Base-by-base conservation (phyloP, 2,113 vertebrate species). In the Aspiorhynchus laticeps region DNA sequence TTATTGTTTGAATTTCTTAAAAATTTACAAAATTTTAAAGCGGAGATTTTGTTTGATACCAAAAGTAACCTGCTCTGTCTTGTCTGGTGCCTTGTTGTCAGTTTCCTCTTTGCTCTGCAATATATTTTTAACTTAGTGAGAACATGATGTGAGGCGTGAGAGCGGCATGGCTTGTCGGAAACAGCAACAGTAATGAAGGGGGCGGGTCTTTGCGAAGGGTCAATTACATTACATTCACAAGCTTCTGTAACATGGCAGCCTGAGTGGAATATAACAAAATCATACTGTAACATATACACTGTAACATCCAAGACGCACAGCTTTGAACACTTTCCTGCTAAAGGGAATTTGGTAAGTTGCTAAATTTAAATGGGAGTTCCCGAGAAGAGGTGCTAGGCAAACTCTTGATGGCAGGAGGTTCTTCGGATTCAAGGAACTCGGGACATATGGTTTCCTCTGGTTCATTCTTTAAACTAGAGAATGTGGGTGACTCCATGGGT, bases 401-500 rank as follows among this genome's bases (percentile, higher is more conserved):
- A 86, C 95, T 94, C 87, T 92, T 93, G 26, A 86, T 90, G 1
- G 80, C 21, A 14, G 86, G 80, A 43, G 89, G 90, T 2, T 78
- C n/a, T 17, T 91, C 87, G 21, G 38, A 56, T 14, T 78, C 87
- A 41, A 86, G 88, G 48, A 91, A 82, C 69, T 94, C 93, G 0
- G 92, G 91, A 90, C 91, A 88, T n/a, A 93, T 91, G 15, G 86
- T 95, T 91, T 96, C 96, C 89, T 96, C 95, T 0, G 96, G 95
- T 69, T 91, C 80, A 63, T 96, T 96, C n/a, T 61, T 26, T 17
- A 91, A 41, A 51, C 84, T 61, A 90, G 87, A 0, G 0, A 8
- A 0, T 12, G 9, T 10, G 38, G 87, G 81, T 74, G 88, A 74
- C 36, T 75, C 69, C 21, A 21, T 63, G 0, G 65, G 11, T 10